Evolutionary conservation across 2,888 invertebrate genomes (phyloP), one percentile per base, ranked within the genome.

Genomic region (Rhyacophila evoluta): DNA sequence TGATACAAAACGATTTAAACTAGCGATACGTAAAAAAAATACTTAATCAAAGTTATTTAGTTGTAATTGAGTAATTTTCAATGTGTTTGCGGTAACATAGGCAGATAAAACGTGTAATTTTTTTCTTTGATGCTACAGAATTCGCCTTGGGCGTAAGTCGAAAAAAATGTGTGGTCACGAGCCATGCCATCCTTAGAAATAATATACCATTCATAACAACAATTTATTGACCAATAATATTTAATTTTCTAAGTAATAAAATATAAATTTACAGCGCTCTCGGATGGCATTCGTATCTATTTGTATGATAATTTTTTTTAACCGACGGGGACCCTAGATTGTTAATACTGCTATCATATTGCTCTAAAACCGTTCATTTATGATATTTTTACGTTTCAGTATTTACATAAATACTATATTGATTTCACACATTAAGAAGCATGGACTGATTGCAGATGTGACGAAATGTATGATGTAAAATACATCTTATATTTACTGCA

Each of bases 141-240:
- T 55, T 55, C 55, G 55, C 55, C 55, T 55, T 55, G 19, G 55
- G 55, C 55, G 55, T 25, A 4, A 19, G 15, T 28, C 11, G n/a
- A 70, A 70, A 69, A 69, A 70, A 70, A 70, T 70, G 70, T 15
- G 70, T 29, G 70, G 70, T 36, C 29, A 70, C 29, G 36, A 73
- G 38, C 28, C 37, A 27, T n/a, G 11, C 73, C 73, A 55, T 71
- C 70, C 33, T 78, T n/a, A 25, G 27, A 28, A 12, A 78, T 74
- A 74, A 74, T 74, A 55, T 74, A 77, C 36, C 33, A 77, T 75
- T 77, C 77, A 71, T 79, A 75, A 73, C 77, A 75, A 36, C 15
- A 74, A 79, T 81, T 81, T 81, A 81, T 79, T 41, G 72, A 67
- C 73, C 39, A 78, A 79, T 79, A 81, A 81, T 78, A 81, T 81